A percentile compares a stretch with the other conserved stretches of the same genome.
Conservation (phyloP, 2,113 vertebrate genomes). For the Porphyrio hochstetteri region DNA sequence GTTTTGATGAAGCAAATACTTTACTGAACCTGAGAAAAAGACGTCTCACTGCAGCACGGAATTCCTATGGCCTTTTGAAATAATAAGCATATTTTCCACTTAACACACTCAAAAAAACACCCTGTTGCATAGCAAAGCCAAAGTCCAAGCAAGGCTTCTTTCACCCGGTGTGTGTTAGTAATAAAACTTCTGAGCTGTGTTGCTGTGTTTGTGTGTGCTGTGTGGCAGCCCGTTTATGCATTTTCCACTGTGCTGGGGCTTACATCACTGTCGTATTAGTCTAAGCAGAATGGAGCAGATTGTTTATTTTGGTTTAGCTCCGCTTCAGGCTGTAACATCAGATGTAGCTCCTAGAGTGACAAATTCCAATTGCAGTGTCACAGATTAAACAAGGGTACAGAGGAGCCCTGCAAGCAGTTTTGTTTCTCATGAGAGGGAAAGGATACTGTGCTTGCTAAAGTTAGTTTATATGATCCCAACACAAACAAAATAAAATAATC, state of each 20-base stretch:
- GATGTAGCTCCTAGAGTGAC: conserved; percentile 78
- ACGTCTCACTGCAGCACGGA: neutral
- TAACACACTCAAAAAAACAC: neutral
- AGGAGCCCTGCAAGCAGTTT: conserved; percentile 33
- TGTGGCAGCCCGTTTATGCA: neutral
- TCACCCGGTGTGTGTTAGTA: neutral
- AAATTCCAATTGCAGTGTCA: conserved; percentile 73
- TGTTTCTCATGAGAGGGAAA: neutral
- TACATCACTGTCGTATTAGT: conserved; percentile 80
- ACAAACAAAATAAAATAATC: neutral
- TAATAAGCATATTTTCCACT: neutral
- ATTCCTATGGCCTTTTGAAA: neutral
- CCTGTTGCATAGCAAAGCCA: neutral
- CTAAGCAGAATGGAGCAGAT: conserved; percentile 78
- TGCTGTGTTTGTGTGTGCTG: neutral
- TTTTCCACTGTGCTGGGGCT: neutral
- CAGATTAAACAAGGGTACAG: conserved; percentile 72
- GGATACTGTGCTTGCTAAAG: neutral
- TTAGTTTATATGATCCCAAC: neutral
- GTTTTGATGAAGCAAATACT: neutral
- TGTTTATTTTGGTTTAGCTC: conserved; percentile 82
- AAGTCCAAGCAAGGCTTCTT: neutral
- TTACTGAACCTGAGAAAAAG: neutral
- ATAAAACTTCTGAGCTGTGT: neutral
- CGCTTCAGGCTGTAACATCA: conserved; percentile 78